Conservation (phyloP, 2,113 vertebrate species). For the Mobula hypostoma region DNA sequence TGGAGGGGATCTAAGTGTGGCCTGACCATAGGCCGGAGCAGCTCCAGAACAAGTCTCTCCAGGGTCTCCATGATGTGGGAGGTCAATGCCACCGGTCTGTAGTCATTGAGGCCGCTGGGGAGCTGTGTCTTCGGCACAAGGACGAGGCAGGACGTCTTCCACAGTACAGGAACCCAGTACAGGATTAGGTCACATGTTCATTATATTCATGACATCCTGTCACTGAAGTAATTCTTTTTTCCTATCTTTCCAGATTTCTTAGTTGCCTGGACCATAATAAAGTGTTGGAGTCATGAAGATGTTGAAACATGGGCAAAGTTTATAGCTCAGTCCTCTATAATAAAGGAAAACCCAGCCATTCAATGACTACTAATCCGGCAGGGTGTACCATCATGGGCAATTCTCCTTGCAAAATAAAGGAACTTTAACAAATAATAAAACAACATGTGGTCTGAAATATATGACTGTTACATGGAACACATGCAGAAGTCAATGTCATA, state of each 20-base stretch:
- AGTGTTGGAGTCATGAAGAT: not conserved
- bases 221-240: not conserved
- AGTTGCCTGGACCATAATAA: not conserved
- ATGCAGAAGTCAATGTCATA: not conserved
- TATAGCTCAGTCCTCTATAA: not conserved
- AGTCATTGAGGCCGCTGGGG: too few species aligned
- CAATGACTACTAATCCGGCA: not conserved
- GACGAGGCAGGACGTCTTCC: too few species aligned
- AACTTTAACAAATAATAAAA: not conserved
- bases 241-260: not conserved
- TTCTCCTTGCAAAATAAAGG: not conserved
- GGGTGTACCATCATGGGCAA: not conserved
- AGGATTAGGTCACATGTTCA: too few species aligned
- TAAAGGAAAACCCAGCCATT: not conserved
- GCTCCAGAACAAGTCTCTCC: too few species aligned
- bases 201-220: not conserved
- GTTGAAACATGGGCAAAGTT: not conserved
- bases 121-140: too few species aligned
- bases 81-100: too few species aligned
- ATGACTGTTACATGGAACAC: not conserved
- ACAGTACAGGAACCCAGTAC: too few species aligned
- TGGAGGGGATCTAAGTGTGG: too few species aligned
- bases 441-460: not conserved
- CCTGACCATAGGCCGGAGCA: too few species aligned
- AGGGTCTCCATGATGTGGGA: too few species aligned